Evolutionary conservation across 2,797 vertebrate genomes (phyloP).

Genomic region (Trematomus bernacchii): DNA sequence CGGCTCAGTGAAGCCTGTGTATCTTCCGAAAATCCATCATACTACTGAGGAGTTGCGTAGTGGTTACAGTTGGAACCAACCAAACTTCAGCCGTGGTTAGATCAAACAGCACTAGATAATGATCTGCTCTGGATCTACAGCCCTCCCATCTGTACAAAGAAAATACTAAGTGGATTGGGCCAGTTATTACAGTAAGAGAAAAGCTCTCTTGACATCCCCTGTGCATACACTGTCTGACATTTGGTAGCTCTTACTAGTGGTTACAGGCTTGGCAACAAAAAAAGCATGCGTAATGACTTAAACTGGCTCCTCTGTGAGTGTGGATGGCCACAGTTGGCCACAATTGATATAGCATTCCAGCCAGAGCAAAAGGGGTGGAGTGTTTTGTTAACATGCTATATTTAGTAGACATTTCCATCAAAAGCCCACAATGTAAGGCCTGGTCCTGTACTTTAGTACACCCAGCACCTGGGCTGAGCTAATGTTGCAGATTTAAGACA

Average conservation of each 20-base stretch:
- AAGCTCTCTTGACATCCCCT: slow-evolving; percentile 21
- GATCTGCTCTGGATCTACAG: slow-evolving; percentile 22
- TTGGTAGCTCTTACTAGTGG: slow-evolving; percentile 73
- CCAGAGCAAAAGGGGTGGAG: slow-evolving; percentile 60
- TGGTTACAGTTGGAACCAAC: slow-evolving; percentile 42
- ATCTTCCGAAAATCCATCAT: slow-evolving; percentile 33
- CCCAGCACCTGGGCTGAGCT: slow-evolving; percentile 52
- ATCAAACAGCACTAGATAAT: slow-evolving; percentile 48
- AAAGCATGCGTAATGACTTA: slow-evolving; percentile 59
- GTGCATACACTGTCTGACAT: slow-evolving; percentile 59
- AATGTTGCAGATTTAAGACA: slow-evolving; percentile 46
- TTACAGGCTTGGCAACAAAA: slow-evolving; percentile 65
- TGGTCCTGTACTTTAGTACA: slow-evolving; percentile 31
- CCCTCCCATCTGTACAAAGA: slow-evolving; percentile 35
- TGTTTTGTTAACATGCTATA: slow-evolving; percentile 74
- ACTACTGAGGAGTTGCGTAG: slow-evolving; percentile 39
- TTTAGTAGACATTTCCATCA: slow-evolving; percentile 65
- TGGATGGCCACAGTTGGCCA: slow-evolving; percentile 59
- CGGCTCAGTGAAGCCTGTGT: slow-evolving; percentile 24
- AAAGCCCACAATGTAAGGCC: slow-evolving; percentile 57
- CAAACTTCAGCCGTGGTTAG: slow-evolving; percentile 44
- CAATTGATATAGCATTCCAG: slow-evolving; percentile 68
- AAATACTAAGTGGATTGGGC: slow-evolving; percentile 23
- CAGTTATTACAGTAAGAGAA: slow-evolving; percentile 32
- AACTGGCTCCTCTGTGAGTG: slow-evolving; percentile 56